These are phyloP conservation scores for Troides oblongomaculatus DNA, from an alignment of 2,888 invertebrate genomes.

Conservation along the genomic window DNA sequence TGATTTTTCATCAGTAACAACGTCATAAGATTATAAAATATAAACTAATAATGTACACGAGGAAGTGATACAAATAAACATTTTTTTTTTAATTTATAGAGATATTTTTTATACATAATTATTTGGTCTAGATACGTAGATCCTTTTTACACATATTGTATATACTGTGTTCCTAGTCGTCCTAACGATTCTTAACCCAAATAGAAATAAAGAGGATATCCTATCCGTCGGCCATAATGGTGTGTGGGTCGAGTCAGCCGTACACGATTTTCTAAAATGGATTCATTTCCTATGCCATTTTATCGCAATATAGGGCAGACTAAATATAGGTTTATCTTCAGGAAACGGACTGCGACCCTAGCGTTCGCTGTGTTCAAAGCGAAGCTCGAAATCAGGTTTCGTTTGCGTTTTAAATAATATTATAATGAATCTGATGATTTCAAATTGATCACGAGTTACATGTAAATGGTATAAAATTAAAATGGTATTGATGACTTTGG, in stretches of 20 bases:
- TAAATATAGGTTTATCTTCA: constrained; percentile 24
- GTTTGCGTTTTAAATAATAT: background rate
- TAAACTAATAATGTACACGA: too few species aligned
- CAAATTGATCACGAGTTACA: too few species aligned
- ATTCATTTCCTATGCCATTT: constrained; percentile 24
- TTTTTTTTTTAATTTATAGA: too few species aligned
- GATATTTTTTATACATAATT: too few species aligned
- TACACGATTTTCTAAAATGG: constrained; percentile 22
- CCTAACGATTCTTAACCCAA: background rate
- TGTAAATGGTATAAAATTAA: too few species aligned
- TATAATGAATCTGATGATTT: background rate
- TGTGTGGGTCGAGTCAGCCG: constrained; percentile 4
- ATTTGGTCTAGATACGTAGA: too few species aligned
- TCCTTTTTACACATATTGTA: background rate
- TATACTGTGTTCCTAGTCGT: background rate
- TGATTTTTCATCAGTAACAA: too few species aligned
- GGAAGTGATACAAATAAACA: too few species aligned
- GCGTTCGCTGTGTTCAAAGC: background rate
- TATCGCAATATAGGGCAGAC: constrained; percentile 23
- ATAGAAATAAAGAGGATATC: constrained; percentile 20
- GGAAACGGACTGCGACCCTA: constrained; percentile 22
- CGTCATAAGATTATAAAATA: too few species aligned
- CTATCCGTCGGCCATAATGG: constrained; percentile 1
- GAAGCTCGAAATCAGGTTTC: background rate
- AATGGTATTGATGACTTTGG: too few species aligned